Base-by-base conservation (phyloP, 2,113 vertebrate species). In the Egretta garzetta region DNA sequence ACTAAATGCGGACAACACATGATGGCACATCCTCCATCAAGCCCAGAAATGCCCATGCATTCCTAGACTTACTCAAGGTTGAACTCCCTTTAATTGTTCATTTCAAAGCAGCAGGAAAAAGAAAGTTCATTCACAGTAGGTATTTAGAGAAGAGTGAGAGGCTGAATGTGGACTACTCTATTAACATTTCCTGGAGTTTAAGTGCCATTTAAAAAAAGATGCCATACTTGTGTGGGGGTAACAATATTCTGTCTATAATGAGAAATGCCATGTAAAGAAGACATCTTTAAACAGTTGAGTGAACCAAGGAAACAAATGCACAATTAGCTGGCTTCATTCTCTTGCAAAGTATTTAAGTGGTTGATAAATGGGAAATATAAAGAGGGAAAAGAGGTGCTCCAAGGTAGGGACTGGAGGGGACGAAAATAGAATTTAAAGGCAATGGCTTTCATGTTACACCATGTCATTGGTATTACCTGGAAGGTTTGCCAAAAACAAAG, bases 101-200 rank as follows among this genome's bases (percentile, higher is more conserved):
- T 97, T 91, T 96, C 96, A 97, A 94, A 97, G 53, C 95, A 98
- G 85, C 91, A 91, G 95, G 93, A 94, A 97, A 88, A 70, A 89
- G 80, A 97, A 96, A 88, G 64, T 59, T 96, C 24, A 24, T 93
- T 96, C 91, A 88, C 84, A 94, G 86, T 35, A 96, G 82, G 76
- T 95, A 97, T 90, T 98, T 97, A 98, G 83, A 93, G 85, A 97
- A 97, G 88, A 97, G 28, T 87, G 86, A 96, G 90, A 96, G 74
- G 45, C 62, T 95, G 81, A 95, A 89, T 93, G 72, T 77, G 81
- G 89, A 89, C 73, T 90, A 84, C 59, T 95, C 28, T 91, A 89
- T 96, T 97, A 96, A 97, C 96, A 93, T 77, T 89, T 98, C 95
- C 96, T 80, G 88, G 84, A 93, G 90, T 83, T 98, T 97, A 96